Conservation (phyloP, 1,140 invertebrate species). For the Alviniconcha marisindica region DNA sequence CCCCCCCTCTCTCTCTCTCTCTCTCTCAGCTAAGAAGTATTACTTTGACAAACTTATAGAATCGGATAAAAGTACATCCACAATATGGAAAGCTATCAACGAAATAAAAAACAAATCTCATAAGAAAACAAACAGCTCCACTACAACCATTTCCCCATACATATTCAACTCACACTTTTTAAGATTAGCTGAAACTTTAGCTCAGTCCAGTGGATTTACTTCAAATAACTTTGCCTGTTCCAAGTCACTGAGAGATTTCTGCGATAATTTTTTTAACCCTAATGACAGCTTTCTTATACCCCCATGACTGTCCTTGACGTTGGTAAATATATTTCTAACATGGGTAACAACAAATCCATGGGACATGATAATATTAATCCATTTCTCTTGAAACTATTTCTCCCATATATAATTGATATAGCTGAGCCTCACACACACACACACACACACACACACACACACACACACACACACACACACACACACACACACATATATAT, state of each 20-base stretch:
- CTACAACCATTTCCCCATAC: not conserved
- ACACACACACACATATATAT: no score
- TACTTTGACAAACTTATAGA: not conserved
- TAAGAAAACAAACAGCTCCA: no score
- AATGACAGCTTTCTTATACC: not conserved
- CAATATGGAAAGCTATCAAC: no score
- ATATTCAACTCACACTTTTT: not conserved
- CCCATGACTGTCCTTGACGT: not conserved
- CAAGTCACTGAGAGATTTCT: no score
- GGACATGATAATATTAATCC: not conserved
- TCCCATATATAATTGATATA: not conserved
- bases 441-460: slow-evolving; percentile 26
- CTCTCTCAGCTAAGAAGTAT: slow-evolving; percentile 2
- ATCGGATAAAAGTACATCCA: not conserved
- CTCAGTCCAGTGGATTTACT: no score
- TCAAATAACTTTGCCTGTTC: no score
- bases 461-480: slow-evolving; percentile 19
- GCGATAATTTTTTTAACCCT: not conserved
- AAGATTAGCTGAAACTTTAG: no score
- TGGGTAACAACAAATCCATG: not conserved
- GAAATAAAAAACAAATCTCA: no score
- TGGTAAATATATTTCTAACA: not conserved
- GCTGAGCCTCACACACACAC: not conserved
- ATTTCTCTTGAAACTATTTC: not conserved
- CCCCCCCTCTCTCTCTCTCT: slow-evolving; percentile 29